phyloP scores from a whole-genome alignment of 2,113 vertebrate genomes.

The Saguinus midas region DNA sequence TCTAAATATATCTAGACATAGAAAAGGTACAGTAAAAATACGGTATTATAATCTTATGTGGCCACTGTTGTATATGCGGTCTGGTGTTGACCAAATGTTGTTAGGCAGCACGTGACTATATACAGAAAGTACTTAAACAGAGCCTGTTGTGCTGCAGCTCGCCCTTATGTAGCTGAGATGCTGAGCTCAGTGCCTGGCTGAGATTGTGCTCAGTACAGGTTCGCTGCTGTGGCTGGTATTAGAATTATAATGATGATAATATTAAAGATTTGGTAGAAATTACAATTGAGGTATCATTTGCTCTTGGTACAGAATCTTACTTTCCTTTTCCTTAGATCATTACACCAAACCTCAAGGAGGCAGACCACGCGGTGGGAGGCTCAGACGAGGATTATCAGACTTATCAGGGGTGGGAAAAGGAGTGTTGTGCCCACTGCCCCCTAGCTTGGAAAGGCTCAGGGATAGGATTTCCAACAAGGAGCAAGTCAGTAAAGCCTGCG shows the following conservation, averaged over 20 bases:
- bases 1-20: neutral
- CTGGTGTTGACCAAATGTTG: neutral
- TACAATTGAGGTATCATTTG: neutral
- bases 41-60: neutral
- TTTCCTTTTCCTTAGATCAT: neutral
- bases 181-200: neutral
- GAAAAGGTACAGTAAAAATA: neutral
- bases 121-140: neutral
- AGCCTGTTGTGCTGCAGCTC: neutral
- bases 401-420: neutral
- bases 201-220: rapidly evolving
- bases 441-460: neutral
- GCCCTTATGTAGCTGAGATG: rapidly evolving
- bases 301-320: neutral
- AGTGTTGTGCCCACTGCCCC: neutral
- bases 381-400: neutral
- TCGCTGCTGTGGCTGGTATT: neutral
- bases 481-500: neutral
- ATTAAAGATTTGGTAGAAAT: neutral
- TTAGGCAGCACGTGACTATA: neutral
- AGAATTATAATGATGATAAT: neutral
- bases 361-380: neutral
- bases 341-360: neutral
- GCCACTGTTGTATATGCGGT: neutral
- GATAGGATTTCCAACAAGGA: neutral